Evolutionary conservation across 2,797 vertebrate species (phyloP).

Genomic region (Coluber constrictor): DNA sequence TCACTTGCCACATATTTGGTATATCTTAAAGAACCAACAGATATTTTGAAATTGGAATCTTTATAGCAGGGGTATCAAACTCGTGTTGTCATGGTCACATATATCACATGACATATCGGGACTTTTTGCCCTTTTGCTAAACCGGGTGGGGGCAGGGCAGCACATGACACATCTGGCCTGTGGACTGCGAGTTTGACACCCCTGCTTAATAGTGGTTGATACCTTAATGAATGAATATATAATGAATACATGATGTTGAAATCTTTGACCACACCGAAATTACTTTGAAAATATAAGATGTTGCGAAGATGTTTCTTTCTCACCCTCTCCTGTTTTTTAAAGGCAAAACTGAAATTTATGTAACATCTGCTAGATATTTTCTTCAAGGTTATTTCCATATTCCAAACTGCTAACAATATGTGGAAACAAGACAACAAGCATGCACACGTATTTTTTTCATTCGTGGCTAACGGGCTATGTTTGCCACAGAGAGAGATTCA

Average conservation of each 20-base stretch:
- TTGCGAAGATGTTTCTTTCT: background rate
- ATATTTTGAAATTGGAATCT: background rate
- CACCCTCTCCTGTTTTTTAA: background rate
- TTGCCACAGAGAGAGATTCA: background rate
- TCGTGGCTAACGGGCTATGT: background rate
- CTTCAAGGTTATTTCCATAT: background rate
- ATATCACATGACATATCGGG: no score
- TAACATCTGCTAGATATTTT: background rate
- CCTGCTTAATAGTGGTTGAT: background rate
- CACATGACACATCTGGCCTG: accelerated
- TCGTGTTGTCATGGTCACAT: no score
- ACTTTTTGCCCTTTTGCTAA: no score
- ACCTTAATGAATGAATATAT: background rate
- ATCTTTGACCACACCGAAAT: no score
- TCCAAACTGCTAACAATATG: background rate
- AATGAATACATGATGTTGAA: no score
- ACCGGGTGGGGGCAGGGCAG: no score
- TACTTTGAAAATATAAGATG: no score
- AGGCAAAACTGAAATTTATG: background rate
- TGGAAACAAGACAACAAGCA: background rate
- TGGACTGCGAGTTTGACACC: no score
- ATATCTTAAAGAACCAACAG: background rate
- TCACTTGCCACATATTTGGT: background rate
- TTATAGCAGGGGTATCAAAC: no score
- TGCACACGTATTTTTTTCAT: background rate